Evolutionary conservation across 64 coral and sea anemone genomes (phyloP), one percentile per base, ranked within the genome.

Genomic region (Stylophora pistillata): DNA sequence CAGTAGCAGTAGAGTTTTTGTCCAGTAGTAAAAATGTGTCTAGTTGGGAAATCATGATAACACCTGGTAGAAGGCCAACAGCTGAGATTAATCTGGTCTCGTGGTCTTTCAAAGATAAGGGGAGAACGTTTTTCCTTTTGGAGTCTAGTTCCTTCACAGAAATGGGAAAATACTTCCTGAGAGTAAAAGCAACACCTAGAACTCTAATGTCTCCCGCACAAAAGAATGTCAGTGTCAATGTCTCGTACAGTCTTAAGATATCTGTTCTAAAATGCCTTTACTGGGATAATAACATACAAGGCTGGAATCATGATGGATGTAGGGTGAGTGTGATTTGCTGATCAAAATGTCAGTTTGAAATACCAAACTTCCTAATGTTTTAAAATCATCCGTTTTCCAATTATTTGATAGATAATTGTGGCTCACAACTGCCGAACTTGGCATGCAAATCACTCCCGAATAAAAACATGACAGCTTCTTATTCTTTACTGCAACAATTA

Each of bases 201-300:
- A 28, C 18, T 9, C 17, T 3, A 60, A 61, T 6, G 16, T 13
- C 31, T 21, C 37, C 21, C 55, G 13, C 21, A 10, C 4, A 16
- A 56, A 74, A 53, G 1, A 54, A 37, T 10, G 4, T 21, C 13
- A 28, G 16, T 5, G 58, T 54, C 11, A 92, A 86, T 55, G 30
- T 73, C 30, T 78, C 90, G 3, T 92, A 92, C 53, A 86, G 73
- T 56, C 82, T 92, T 0, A 75, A 60, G 30, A 23, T 86, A 52
- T 86, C 83, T 62, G 63, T 47, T n/a, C 68, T 85, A 9, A 79
- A 53, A 54, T 92, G 90, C 28, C 85, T 85, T 20, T 92, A 61
- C 82, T 92, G 90, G 90, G 33, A 31, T 34, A 52, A 71, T 13
- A 78, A 72, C 28, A 58, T 62, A 31, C 41, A 78, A 21, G 76